phyloP scores from a whole-genome alignment of 2,797 vertebrate species.

The Chelonia mydas region DNA sequence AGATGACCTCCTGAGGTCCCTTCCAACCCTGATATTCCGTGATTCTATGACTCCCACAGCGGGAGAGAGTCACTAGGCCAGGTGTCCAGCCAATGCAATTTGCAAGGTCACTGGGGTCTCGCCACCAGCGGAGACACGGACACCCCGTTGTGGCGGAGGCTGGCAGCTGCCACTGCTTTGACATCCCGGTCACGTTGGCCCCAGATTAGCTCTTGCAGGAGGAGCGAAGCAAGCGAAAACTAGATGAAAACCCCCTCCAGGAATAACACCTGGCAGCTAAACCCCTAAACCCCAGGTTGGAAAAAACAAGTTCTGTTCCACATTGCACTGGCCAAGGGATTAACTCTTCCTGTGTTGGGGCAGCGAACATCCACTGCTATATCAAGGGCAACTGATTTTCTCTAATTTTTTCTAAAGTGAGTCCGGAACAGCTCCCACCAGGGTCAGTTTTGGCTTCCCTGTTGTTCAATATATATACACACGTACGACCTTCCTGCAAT shows the following conservation, averaged over 20 bases:
- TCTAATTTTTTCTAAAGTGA: too few species aligned
- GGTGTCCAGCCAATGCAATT: neutral
- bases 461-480: neutral
- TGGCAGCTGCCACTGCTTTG: neutral
- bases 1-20: too few species aligned
- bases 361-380: too few species aligned
- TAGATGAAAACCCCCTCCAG: neutral
- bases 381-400: too few species aligned
- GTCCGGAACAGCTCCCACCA: neutral
- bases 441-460: neutral
- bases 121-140: neutral
- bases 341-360: neutral
- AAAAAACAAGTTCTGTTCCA: neutral
- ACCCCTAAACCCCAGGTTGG: neutral
- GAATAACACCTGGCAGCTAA: neutral
- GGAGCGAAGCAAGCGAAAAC: neutral
- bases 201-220: neutral
- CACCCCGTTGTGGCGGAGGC: neutral
- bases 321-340: neutral
- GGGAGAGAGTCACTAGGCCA: neutral
- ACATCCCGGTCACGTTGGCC: constrained; percentile 7
- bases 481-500: neutral
- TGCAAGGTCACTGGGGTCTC: neutral
- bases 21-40: too few species aligned
- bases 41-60: too few species aligned